Evolutionary conservation across 2,888 invertebrate species (phyloP).

Genomic region (Eurytoma californica): DNA sequence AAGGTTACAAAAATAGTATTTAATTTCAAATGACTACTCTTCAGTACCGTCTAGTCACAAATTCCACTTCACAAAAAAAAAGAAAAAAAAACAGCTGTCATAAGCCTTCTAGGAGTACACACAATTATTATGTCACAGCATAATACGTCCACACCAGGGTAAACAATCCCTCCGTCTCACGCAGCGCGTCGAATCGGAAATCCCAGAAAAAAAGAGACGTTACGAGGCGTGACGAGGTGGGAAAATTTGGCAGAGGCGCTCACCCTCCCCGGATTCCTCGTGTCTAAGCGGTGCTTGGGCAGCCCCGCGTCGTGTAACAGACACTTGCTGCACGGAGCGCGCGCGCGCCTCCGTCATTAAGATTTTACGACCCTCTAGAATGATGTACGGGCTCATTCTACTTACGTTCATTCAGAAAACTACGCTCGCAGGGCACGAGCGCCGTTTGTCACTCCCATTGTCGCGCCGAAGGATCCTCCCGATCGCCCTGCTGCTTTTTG

Average conservation of each 20-base stretch:
- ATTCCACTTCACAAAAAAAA: too few species aligned
- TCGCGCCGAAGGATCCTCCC: conserved; percentile 9
- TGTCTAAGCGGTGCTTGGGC: not conserved
- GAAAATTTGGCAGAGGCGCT: conserved; percentile 20
- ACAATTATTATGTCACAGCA: too few species aligned
- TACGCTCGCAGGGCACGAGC: not conserved
- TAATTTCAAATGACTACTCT: too few species aligned
- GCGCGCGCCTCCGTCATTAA: conserved; percentile 62
- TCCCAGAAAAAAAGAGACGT: too few species aligned
- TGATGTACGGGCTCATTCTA: conserved; percentile 65
- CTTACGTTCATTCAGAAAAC: conserved; percentile 62
- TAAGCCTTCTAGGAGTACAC: too few species aligned
- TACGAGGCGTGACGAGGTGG: conserved; percentile 5
- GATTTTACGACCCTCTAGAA: conserved; percentile 66
- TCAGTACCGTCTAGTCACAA: too few species aligned
- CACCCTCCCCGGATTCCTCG: conserved; percentile 1
- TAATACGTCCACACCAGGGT: too few species aligned
- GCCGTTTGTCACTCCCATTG: not conserved
- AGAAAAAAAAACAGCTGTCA: too few species aligned
- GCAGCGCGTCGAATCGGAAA: too few species aligned
- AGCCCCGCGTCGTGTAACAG: not conserved
- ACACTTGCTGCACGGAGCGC: not conserved
- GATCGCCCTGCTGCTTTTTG: conserved; percentile 6
- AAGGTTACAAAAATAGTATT: too few species aligned
- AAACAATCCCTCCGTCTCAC: too few species aligned